Conservation (phyloP, 1,140 invertebrate species). For the Drosophila pseudoananassae region DNA sequence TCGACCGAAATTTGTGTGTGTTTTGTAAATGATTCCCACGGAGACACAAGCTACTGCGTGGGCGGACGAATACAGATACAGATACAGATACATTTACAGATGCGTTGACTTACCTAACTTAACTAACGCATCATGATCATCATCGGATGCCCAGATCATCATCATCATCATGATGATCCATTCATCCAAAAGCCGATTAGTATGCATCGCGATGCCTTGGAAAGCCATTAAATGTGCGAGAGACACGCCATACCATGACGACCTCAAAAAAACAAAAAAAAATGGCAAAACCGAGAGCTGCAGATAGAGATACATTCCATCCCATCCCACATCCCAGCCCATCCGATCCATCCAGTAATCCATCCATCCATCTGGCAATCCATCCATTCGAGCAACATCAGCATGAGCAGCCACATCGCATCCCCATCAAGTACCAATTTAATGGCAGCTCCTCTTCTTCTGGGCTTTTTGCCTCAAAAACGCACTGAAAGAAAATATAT, state of each 20-base stretch:
- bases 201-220: conserved; percentile 55
- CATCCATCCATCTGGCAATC: conserved; percentile 10
- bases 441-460: conserved; percentile 57
- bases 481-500: conserved; percentile 15
- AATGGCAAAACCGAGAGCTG: conserved; percentile 55
- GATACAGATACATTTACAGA: conserved; percentile 1
- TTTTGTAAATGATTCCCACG: conserved; percentile 63
- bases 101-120: conserved; percentile 39
- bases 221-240: conserved; percentile 72
- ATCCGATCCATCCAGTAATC: background rate
- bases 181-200: conserved; percentile 44
- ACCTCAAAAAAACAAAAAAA: conserved; percentile 42
- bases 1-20: conserved; percentile 70
- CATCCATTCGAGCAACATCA: conserved; percentile 13
- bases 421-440: conserved; percentile 68
- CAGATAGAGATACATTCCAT: conserved; percentile 39
- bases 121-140: conserved; percentile 57
- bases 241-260: conserved; percentile 39
- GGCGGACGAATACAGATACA: conserved; percentile 27
- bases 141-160: conserved; percentile 69
- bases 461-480: background rate
- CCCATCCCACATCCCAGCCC: background rate
- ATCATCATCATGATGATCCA: background rate
- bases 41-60: conserved; percentile 47
- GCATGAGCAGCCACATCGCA: conserved; percentile 56